Conservation (phyloP, 2,797 vertebrate species). For the Melanotaenia boesemani region DNA sequence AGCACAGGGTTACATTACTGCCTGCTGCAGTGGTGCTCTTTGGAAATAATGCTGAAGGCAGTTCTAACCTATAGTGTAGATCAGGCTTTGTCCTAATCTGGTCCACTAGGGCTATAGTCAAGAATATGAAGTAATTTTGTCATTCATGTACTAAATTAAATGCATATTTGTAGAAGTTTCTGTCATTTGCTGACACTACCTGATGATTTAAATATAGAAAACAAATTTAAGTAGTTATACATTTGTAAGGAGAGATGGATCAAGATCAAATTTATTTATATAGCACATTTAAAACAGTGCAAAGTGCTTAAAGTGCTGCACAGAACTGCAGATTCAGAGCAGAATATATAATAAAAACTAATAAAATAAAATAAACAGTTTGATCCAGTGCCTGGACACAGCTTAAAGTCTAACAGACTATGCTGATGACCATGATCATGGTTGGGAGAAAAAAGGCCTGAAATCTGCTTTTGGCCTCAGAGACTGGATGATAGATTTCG, state of each 20-base stretch:
- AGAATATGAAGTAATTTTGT: not conserved
- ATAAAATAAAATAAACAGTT: not conserved
- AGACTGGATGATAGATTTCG: slow-evolving; percentile 33
- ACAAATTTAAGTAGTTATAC: not conserved
- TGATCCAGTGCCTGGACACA: not conserved
- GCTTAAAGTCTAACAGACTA: not conserved
- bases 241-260: not conserved
- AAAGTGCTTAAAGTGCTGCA: not conserved
- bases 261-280: not conserved
- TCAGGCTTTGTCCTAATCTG: not conserved
- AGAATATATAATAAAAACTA: not conserved
- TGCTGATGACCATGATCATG: slow-evolving; percentile 13
- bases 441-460: slow-evolving; percentile 9
- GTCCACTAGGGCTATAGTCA: not conserved
- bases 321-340: not conserved
- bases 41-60: not conserved
- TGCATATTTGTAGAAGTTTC: not conserved
- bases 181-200: not conserved
- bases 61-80: not conserved
- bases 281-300: not conserved
- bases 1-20: slow-evolving; percentile 30
- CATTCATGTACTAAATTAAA: not conserved
- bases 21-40: not conserved
- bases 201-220: not conserved
- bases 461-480: slow-evolving; percentile 30